Conservation (phyloP, 2,888 invertebrate genomes). For the Hyalella azteca region DNA sequence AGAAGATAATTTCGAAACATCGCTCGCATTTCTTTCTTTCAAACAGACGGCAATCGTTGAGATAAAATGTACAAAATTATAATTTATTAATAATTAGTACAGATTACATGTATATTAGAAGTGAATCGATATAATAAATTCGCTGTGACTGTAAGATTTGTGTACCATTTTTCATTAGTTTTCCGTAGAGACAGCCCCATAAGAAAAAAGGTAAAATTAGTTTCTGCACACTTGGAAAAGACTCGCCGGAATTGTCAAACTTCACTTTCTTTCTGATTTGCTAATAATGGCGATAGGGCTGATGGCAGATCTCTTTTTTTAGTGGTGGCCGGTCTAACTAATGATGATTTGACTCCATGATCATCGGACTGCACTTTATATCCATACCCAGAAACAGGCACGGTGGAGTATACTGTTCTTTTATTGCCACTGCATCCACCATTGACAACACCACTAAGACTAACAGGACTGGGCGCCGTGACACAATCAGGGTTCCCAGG, state of each 20-base stretch:
- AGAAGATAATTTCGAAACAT: no score
- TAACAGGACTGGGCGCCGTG: neutral
- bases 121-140: no score
- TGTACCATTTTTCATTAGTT: no score
- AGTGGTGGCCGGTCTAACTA: conserved; percentile 20
- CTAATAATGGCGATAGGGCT: conserved; percentile 31
- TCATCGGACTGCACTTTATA: conserved; percentile 25
- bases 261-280: conserved; percentile 38
- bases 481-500: neutral
- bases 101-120: no score
- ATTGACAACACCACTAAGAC: neutral
- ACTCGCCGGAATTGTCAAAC: conserved; percentile 13
- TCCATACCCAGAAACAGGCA: neutral
- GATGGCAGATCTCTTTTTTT: conserved; percentile 27
- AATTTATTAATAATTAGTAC: no score
- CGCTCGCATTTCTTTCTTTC: no score
- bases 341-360: neutral
- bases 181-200: no score
- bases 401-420: neutral
- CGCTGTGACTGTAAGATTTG: no score
- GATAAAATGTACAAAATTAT: no score
- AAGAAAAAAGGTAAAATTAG: no score
- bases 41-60: no score
- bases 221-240: no score
- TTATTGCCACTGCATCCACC: neutral